These are phyloP conservation scores for Pogonophryne albipinna DNA, from an alignment of 2,797 vertebrate species.

Conservation along the genomic window DNA sequence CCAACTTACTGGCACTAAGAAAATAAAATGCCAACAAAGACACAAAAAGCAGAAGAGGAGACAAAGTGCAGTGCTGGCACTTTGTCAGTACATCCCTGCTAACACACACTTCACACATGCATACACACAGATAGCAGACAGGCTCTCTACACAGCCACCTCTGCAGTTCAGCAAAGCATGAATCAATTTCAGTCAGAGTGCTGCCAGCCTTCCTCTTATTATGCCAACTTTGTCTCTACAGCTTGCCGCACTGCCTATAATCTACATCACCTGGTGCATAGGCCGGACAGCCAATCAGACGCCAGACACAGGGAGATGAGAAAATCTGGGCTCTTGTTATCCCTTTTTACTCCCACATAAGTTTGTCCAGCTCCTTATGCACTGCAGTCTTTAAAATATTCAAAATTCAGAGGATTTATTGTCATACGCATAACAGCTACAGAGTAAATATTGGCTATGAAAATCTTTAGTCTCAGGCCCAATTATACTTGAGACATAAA, in stretches of 20 bases:
- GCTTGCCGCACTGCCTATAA: conserved; percentile 44
- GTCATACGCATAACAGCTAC: too few species aligned
- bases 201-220: conserved; percentile 46
- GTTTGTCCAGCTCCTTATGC: not conserved
- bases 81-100: conserved; percentile 31
- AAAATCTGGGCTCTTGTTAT: not conserved
- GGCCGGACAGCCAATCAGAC: conserved; percentile 25
- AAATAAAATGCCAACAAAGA: conserved; percentile 32
- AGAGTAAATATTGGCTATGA: too few species aligned
- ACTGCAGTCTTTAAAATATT: conserved; percentile 5
- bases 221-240: conserved; percentile 37
- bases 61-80: conserved; percentile 50
- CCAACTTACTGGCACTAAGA: conserved; percentile 23
- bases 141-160: conserved; percentile 12
- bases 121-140: not conserved
- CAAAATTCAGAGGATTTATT: too few species aligned
- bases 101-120: not conserved
- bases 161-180: conserved; percentile 38
- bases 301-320: conserved; percentile 2
- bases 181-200: conserved; percentile 48
- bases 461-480: too few species aligned
- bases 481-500: too few species aligned
- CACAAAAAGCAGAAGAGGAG: conserved; percentile 36
- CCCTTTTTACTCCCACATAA: not conserved
- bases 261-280: conserved; percentile 26